phyloP scores from a whole-genome alignment of 2,797 vertebrate species.

The Scarus forsteni region DNA sequence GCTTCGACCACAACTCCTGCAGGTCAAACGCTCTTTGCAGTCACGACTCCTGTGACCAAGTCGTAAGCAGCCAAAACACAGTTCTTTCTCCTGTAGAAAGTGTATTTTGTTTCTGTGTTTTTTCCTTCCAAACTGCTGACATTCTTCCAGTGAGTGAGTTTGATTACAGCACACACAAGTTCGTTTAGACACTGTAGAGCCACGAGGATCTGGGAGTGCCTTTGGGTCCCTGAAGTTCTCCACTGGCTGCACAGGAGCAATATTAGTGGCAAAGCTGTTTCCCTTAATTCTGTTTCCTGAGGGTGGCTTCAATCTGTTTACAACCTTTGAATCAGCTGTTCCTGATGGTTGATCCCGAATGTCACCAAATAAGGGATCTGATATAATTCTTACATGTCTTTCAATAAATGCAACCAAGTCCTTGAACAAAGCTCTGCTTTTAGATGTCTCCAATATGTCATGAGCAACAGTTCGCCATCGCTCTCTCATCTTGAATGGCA shows the following conservation, averaged over 20 bases:
- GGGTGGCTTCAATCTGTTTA: background rate
- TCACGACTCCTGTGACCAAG: too few species aligned
- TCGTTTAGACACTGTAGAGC: background rate
- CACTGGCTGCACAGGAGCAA: background rate
- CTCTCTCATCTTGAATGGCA: slow-evolving; percentile 5
- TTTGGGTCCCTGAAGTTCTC: background rate
- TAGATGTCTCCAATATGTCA: background rate
- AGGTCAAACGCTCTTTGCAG: too few species aligned
- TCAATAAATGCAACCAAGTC: background rate
- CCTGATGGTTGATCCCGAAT: background rate
- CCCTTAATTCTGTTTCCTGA: background rate
- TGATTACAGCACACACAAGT: background rate
- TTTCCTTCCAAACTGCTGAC: too few species aligned
- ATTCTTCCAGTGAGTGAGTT: too few species aligned
- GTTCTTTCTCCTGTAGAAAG: too few species aligned
- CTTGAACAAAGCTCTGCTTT: background rate
- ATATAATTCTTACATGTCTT: background rate
- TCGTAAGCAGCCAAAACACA: too few species aligned
- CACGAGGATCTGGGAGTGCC: too few species aligned
- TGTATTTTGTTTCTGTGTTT: too few species aligned
- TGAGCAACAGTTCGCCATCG: background rate
- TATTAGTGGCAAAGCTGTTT: background rate
- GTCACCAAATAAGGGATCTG: too few species aligned
- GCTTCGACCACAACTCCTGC: too few species aligned
- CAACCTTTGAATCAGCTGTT: background rate